These are phyloP conservation scores for Neodiprion pinetum DNA, from an alignment of 1,140 invertebrate species.

Conservation along the genomic window DNA sequence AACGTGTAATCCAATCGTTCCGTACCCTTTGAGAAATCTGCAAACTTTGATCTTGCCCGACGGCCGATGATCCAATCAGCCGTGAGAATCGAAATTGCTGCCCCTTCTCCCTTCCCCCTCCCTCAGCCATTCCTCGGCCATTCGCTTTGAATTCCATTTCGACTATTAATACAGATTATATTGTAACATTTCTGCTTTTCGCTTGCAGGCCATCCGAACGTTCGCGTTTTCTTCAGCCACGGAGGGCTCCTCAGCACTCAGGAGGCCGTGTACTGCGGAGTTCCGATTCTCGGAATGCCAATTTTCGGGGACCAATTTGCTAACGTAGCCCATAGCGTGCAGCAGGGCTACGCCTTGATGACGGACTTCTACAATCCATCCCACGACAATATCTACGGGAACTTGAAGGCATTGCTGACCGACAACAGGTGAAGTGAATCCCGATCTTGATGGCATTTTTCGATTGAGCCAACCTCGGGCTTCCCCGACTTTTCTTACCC, in stretches of 20 bases:
- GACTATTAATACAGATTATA: neutral
- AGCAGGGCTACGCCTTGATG: slow-evolving; percentile 32
- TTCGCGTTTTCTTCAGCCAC: slow-evolving; percentile 65
- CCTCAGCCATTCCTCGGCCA: neutral
- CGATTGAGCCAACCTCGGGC: neutral
- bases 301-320: slow-evolving; percentile 69
- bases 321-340: slow-evolving; percentile 31
- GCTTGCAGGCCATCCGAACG: slow-evolving; percentile 45
- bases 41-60: neutral
- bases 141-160: neutral
- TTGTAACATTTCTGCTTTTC: neutral
- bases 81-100: neutral
- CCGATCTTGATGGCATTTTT: neutral
- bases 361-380: slow-evolving; percentile 29
- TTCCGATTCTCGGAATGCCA: slow-evolving; percentile 66
- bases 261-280: slow-evolving; percentile 57
- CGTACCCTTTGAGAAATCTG: slow-evolving; percentile 15
- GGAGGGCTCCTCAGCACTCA: slow-evolving; percentile 60
- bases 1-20: slow-evolving; percentile 17
- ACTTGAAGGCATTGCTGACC: slow-evolving; percentile 24
- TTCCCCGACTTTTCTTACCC: neutral
- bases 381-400: slow-evolving; percentile 21
- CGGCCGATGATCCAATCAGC: neutral
- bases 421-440: slow-evolving; percentile 25
- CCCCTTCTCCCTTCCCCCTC: no score